Base-by-base conservation (phyloP, 2,888 invertebrate species). In the Saturnia japonica region DNA sequence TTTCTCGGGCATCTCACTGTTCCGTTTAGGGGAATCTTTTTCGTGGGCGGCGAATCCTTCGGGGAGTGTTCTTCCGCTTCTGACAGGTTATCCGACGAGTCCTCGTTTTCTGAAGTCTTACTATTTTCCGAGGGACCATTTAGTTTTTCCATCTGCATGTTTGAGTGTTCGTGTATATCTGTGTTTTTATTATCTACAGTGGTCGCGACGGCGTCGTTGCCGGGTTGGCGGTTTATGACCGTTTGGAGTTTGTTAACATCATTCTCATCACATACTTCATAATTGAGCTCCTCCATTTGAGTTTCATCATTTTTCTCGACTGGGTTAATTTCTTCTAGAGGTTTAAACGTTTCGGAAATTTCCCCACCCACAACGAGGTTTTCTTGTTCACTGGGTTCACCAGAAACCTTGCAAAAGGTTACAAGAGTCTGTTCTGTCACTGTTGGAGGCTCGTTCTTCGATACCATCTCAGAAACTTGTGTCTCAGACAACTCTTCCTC, bases 1-100 rank as follows among this genome's bases (percentile, higher is more conserved):
- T 78, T 94, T 94, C 73, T 86, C 88, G 4, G 80, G 85, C 47
- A 86, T 86, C n/a, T 79, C 80, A 7, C 76, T 81, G 70, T 69
- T 77, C 19, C 73, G 74, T 22, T 77, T 77, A 1, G 70, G 72
- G 14, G 75, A 73, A 19, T 70, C 69, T 25, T 64, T 2, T 64
- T 47, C 0, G 71, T 69, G 9, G 73, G 72, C 14, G 45, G 51
- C 28, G 69, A 51, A 42, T 34, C 45, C 47, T 64, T 22, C 8
- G 47, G 62, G 47, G 68, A 60, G 22, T n/a, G 72, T 73, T 72
- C 51, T 22, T 42, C 68, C 40, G 34, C 22, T 43, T 71, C 71
- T n/a, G 68, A 71, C 16, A 40, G 16, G 2, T 68, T 60, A 14
- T 71, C 71, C 28, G 68, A 68, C 11, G 60, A 11, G 3, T 14